Evolutionary conservation across 2,888 invertebrate species (phyloP).

Genomic region (Chouioia cunea): DNA sequence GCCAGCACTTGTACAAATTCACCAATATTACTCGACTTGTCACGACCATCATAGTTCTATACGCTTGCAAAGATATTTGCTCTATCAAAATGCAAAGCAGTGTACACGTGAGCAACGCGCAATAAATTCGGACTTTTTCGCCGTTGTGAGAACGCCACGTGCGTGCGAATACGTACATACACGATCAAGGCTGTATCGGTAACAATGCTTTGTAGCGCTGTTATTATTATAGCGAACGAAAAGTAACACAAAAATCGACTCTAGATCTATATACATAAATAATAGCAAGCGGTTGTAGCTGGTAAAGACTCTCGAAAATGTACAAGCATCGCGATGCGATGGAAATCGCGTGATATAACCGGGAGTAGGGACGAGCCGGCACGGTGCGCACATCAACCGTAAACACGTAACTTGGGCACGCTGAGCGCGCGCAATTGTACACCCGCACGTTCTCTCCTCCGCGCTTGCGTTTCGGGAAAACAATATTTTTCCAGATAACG

Average conservation of each 20-base stretch:
- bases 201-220: constrained; percentile 4
- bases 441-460: neutral
- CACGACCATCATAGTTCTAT: too few relatives aligned
- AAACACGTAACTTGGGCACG: constrained; percentile 33
- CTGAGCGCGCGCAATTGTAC: constrained; percentile 3
- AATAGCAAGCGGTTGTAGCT: neutral
- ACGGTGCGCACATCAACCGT: neutral
- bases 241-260: neutral
- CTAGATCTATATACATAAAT: constrained; percentile 13
- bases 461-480: constrained; percentile 39
- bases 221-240: neutral
- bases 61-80: neutral
- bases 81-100: neutral
- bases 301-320: constrained; percentile 26
- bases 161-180: neutral
- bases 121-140: constrained; percentile 22
- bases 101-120: neutral
- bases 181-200: constrained; percentile 1
- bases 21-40: too few relatives aligned
- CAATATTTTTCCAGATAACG: constrained; percentile 45
- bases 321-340: constrained; percentile 15
- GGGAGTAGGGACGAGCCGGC: constrained; percentile 15
- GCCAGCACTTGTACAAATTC: too few relatives aligned
- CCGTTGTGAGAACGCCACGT: constrained; percentile 12
- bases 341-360: constrained; percentile 46